phyloP scores from a whole-genome alignment of 64 coral and sea anemone genomes.

The Pocillopora damicornis region DNA sequence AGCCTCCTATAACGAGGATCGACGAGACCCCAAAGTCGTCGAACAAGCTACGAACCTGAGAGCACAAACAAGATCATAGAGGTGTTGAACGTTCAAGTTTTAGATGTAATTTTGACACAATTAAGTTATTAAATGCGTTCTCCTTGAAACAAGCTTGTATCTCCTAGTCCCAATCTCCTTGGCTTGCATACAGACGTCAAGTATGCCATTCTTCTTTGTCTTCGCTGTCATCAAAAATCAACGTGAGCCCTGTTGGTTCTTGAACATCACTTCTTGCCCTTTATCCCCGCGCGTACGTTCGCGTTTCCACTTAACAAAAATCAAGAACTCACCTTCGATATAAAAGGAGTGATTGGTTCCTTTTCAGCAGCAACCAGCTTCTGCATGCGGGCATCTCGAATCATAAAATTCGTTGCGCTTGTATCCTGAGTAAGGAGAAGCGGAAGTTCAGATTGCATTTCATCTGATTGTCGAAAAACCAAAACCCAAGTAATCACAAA shows the following conservation, averaged over 20 bases:
- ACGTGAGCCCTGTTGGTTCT: too few species aligned
- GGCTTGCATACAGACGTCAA: too few species aligned
- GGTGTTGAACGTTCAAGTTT: not conserved
- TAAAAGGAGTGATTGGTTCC: conserved; percentile 75
- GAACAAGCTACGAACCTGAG: conserved; percentile 64
- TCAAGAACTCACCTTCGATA: conserved; percentile 53
- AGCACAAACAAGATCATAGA: not conserved
- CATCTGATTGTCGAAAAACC: too few species aligned
- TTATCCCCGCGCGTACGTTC: too few species aligned
- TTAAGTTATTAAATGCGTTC: not conserved
- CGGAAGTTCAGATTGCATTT: not conserved
- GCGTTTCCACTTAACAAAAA: not conserved
- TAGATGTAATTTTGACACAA: not conserved
- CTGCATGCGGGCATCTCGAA: conserved; percentile 78
- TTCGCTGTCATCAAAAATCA: too few species aligned
- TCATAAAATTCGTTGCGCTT: conserved; percentile 84
- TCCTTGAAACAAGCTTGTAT: not conserved
- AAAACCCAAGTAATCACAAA: not conserved
- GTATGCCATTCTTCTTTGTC: too few species aligned
- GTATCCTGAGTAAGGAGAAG: conserved; percentile 53
- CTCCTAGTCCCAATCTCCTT: not conserved
- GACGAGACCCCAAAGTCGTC: conserved; percentile 73
- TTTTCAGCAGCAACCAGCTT: conserved; percentile 65
- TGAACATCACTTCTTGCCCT: too few species aligned
- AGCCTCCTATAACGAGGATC: conserved; percentile 72